Evolutionary conservation across 64 coral and sea anemone species (phyloP).

Genomic region (Montipora foliosa): DNA sequence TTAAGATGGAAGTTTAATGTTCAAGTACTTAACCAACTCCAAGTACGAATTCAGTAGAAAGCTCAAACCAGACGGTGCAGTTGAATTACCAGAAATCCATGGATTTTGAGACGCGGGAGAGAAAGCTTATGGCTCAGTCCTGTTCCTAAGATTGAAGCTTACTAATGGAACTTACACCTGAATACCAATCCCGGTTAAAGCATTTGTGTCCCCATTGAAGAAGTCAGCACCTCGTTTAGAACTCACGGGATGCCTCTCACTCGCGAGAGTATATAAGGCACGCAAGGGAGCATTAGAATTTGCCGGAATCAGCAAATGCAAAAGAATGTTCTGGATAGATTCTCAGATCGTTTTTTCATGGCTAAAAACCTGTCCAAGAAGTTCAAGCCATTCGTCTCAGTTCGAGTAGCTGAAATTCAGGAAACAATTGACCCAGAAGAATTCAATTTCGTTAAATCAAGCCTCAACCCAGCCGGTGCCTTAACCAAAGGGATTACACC

Average conservation of each 20-base stretch:
- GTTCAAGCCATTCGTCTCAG: constrained; percentile 63
- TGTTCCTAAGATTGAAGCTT: constrained; percentile 61
- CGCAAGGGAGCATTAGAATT: constrained; percentile 17
- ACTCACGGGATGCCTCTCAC: not conserved
- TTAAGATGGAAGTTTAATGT: constrained; percentile 2
- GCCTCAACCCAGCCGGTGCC: constrained; percentile 52
- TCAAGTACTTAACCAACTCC: constrained; percentile 19
- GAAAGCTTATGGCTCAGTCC: constrained; percentile 44
- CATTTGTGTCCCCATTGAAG: constrained; percentile 68
- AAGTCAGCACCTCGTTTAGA: constrained; percentile 56
- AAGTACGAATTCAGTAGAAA: not conserved
- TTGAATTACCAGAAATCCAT: constrained; percentile 27
- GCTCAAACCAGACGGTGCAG: constrained; percentile 22
- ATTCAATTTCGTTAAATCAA: constrained; percentile 27
- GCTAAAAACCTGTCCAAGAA: constrained; percentile 51
- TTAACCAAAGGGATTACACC: constrained; percentile 54
- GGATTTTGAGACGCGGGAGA: constrained; percentile 46
- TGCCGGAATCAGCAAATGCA: not conserved
- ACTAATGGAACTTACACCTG: constrained; percentile 25
- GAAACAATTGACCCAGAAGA: constrained; percentile 48
- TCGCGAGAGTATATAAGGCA: constrained; percentile 6
- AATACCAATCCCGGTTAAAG: constrained; percentile 43
- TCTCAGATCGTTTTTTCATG: constrained; percentile 69
- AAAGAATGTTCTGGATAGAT: constrained; percentile 57
- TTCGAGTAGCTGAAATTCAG: constrained; percentile 47